Evolutionary conservation across 1,140 invertebrate genomes (phyloP).

Genomic region (Dinoponera quadriceps): DNA sequence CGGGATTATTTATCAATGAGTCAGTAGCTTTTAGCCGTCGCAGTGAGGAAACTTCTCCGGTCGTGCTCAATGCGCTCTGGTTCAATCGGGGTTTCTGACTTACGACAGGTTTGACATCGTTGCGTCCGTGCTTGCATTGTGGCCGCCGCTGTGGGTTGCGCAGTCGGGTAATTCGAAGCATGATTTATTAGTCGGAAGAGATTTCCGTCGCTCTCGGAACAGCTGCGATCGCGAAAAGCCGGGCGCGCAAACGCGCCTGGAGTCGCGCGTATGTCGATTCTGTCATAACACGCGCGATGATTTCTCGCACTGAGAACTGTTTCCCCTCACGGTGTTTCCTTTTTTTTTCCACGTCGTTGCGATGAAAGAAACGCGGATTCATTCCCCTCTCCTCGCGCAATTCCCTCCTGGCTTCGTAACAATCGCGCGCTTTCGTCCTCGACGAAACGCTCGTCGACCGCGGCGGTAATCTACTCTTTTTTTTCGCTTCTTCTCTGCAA

Average conservation of each 20-base stretch:
- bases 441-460: neutral
- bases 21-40: conserved; percentile 29
- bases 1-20: conserved; percentile 51
- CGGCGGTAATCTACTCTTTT: neutral
- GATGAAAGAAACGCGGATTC: conserved; percentile 1
- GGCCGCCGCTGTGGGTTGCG: conserved; percentile 19
- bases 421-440: neutral
- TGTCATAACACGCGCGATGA: conserved; percentile 32
- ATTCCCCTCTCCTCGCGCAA: neutral
- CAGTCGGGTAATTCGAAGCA: conserved; percentile 9
- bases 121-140: conserved; percentile 3
- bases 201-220: conserved; percentile 25
- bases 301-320: neutral
- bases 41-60: neutral
- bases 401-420: neutral
- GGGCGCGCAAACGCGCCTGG: neutral
- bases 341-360: too few species aligned
- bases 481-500: neutral
- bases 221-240: conserved; percentile 5
- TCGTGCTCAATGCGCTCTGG: neutral
- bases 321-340: neutral
- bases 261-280: conserved; percentile 32
- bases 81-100: neutral
- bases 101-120: conserved; percentile 30
- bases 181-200: conserved; percentile 35